A percentile compares a stretch with the other conserved stretches of the same genome.
phyloP scores from a whole-genome alignment of 2,113 vertebrate species.

The Gavia stellata region DNA sequence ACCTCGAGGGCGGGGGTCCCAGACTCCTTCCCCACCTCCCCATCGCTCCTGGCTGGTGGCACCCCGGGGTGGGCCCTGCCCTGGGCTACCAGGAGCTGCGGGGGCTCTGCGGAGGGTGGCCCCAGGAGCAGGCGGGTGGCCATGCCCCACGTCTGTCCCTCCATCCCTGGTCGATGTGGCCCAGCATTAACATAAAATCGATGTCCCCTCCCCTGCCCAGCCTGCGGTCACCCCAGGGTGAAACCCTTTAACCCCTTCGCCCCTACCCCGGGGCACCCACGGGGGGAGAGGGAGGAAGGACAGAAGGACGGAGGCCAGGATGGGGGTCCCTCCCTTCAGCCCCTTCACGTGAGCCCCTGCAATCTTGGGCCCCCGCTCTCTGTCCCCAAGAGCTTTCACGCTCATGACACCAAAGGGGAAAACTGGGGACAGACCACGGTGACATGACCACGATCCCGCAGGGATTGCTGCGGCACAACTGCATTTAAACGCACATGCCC shows the following conservation, averaged over 20 bases:
- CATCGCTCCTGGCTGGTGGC: not conserved
- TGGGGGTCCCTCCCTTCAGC: not conserved
- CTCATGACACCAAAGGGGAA: not conserved
- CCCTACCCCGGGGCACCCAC: not conserved
- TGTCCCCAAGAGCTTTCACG: not conserved
- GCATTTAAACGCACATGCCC: not conserved
- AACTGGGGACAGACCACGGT: not conserved
- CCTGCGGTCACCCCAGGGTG: not conserved
- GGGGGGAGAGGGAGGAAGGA: not conserved
- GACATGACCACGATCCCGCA: fast-evolving
- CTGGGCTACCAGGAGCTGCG: not conserved
- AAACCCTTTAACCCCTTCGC: not conserved
- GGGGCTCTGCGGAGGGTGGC: not conserved
- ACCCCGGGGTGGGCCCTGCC: not conserved
- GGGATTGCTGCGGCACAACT: not conserved
- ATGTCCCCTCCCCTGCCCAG: not conserved
- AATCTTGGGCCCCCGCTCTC: fast-evolving
- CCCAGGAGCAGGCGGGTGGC: not conserved
- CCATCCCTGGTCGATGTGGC: not conserved
- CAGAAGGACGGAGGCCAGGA: not conserved
- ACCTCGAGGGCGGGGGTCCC: not conserved
- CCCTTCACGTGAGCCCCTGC: not conserved
- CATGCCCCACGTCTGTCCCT: not conserved
- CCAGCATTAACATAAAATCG: not conserved
- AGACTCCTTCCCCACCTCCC: not conserved